Conservation (phyloP, 2,888 invertebrate genomes). For the Sminthurinus aureus region DNA sequence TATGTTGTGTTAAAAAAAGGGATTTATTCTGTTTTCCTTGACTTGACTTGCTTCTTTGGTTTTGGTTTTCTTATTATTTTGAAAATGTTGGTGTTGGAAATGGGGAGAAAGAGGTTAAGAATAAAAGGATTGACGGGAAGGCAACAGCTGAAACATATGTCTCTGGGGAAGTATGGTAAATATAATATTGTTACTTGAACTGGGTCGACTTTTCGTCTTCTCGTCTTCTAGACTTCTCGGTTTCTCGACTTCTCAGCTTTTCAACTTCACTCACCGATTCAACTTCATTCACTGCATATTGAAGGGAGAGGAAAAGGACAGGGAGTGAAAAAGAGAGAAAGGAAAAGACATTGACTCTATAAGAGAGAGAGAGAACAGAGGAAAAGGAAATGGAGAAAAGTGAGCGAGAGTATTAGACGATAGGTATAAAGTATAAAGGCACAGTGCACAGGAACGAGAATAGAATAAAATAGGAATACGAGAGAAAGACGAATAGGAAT, state of each 20-base stretch:
- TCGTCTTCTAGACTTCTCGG: too few species aligned
- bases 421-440: too few species aligned
- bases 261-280: background rate
- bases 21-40: conserved; percentile 1
- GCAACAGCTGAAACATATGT: conserved; percentile 32
- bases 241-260: too few species aligned
- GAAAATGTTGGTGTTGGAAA: conserved; percentile 9
- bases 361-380: background rate
- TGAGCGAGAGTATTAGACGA: too few species aligned
- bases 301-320: background rate
- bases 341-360: too few species aligned
- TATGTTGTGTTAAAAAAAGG: too few species aligned
- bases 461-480: background rate
- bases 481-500: conserved; percentile 1
- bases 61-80: background rate
- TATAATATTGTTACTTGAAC: conserved; percentile 13
- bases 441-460: background rate
- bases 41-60: background rate
- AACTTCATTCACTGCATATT: background rate
- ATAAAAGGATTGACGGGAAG: conserved; percentile 31
- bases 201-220: background rate
- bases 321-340: background rate
- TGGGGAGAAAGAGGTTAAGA: conserved; percentile 26
- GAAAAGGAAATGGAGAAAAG: too few species aligned
- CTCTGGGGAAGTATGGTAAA: conserved; percentile 24